phyloP scores from a whole-genome alignment of 2,113 vertebrate species.

The Spea multiplicata region DNA sequence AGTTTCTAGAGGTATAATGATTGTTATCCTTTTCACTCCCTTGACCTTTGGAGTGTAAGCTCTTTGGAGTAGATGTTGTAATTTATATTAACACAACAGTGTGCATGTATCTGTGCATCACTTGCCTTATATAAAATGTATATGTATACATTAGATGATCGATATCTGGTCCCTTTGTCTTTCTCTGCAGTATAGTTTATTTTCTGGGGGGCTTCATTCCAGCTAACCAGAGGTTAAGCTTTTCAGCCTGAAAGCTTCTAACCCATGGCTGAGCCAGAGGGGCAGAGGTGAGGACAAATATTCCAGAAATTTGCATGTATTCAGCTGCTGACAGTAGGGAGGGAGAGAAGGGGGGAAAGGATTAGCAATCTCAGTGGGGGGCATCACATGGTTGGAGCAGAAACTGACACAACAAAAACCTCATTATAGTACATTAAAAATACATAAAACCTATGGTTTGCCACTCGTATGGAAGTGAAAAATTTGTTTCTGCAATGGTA shows the following conservation, averaged over 20 bases:
- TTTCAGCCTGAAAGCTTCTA: not conserved
- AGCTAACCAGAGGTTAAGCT: not conserved
- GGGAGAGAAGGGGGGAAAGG: conserved; percentile 1
- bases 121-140: not conserved
- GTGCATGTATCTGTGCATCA: not conserved
- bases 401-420: conserved; percentile 19
- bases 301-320: conserved; percentile 19
- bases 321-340: conserved; percentile 9
- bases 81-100: not conserved
- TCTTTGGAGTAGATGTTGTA: not conserved
- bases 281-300: conserved; percentile 21
- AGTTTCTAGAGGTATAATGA: not conserved
- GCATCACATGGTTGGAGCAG: not conserved
- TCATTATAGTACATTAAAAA: not conserved
- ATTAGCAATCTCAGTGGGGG: conserved; percentile 6
- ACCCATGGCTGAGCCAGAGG: not conserved
- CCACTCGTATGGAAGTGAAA: no score
- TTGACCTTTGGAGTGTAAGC: not conserved
- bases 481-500: no score
- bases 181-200: not conserved
- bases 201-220: not conserved
- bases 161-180: not conserved
- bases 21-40: conserved; percentile 5
- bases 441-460: no score
- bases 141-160: not conserved